A percentile compares a stretch with the other conserved stretches of the same genome.
These are phyloP conservation scores for Lysandra bellargus DNA, from an alignment of 2,888 invertebrate genomes.

Conservation along the genomic window DNA sequence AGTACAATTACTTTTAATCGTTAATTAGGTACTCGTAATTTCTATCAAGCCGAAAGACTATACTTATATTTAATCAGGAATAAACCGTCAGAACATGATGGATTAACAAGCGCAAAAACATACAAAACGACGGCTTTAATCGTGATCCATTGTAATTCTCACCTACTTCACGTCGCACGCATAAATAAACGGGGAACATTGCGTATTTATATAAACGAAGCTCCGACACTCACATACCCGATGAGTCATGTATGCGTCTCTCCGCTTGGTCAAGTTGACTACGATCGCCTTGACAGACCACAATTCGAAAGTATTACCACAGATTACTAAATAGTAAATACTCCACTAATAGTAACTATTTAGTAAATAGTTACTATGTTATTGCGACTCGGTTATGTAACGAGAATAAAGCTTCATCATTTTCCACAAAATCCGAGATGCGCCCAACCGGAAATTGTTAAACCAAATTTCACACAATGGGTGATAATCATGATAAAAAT, in stretches of 20 bases:
- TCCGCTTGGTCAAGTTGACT: conserved; percentile 63
- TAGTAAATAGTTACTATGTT: no score
- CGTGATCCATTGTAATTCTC: conserved; percentile 54
- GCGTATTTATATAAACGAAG: conserved; percentile 63
- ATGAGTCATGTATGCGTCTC: conserved; percentile 64
- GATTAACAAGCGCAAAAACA: conserved; percentile 20
- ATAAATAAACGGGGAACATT: conserved; percentile 64
- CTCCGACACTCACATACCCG: conserved; percentile 64
- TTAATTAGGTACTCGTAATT: no score
- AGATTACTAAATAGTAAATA: no score
- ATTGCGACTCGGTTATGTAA: neutral
- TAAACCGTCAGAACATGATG: neutral
- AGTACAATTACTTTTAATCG: no score
- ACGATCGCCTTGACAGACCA: conserved; percentile 25
- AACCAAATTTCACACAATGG: neutral
- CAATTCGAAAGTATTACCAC: neutral
- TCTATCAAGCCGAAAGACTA: neutral
- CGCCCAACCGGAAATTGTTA: neutral
- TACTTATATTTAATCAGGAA: neutral
- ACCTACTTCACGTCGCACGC: conserved; percentile 49
- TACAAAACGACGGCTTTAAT: conserved; percentile 45
- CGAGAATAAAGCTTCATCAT: neutral
- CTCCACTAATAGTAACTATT: no score
- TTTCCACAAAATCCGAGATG: neutral
- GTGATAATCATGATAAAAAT: conserved; percentile 21